Conservation (phyloP, 2,888 invertebrate species). For the Hoplodrina blanda region DNA sequence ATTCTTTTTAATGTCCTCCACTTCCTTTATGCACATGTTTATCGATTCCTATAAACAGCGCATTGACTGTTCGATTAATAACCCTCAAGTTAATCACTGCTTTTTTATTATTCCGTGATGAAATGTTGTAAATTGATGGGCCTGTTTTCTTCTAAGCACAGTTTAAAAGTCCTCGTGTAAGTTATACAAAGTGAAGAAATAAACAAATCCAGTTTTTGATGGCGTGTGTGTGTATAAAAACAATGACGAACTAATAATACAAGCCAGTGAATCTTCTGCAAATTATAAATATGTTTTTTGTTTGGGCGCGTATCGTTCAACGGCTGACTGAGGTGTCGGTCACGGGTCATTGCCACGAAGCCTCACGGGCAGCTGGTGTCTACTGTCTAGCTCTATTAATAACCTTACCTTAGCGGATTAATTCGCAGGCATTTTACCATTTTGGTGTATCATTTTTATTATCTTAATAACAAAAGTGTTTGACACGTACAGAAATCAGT, state of each 20-base stretch:
- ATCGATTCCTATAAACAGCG: conserved; percentile 21
- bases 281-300: conserved; percentile 26
- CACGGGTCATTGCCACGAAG: conserved; percentile 56
- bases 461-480: conserved; percentile 21
- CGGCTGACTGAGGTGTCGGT: conserved; percentile 28
- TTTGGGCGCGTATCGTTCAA: conserved; percentile 14
- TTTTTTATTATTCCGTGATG: conserved; percentile 3
- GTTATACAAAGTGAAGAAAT: too few species aligned
- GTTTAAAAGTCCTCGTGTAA: too few species aligned
- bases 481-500: not conserved
- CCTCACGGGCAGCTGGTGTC: conserved; percentile 43
- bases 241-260: conserved; percentile 14
- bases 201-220: not conserved
- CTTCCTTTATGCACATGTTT: conserved; percentile 45
- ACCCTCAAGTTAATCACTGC: not conserved
- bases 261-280: conserved; percentile 21
- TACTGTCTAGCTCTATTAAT: conserved; percentile 54
- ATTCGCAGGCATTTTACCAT: conserved; percentile 26
- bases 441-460: conserved; percentile 28
- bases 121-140: not conserved
- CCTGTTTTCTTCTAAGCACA: not conserved
- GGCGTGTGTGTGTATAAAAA: conserved; percentile 14
- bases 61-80: conserved; percentile 18
- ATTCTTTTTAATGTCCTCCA: conserved; percentile 46
- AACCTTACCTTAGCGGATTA: conserved; percentile 55